Base-by-base conservation (phyloP, 2,113 vertebrate species). In the Todiramphus saurophagus region DNA sequence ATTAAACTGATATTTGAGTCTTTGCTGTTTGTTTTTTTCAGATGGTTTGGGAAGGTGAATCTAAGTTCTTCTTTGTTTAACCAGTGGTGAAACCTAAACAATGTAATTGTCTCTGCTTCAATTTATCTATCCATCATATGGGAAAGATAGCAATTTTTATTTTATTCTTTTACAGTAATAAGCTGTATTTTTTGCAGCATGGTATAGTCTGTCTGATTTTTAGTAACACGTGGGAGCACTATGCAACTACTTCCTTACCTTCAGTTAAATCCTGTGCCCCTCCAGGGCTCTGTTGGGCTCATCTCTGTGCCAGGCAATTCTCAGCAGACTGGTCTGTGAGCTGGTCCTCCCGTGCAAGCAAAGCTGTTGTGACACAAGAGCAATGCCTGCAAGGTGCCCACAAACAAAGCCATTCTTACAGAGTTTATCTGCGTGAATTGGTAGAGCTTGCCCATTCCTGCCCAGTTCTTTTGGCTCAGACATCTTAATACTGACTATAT, bases 401-500 rank as follows among this genome's bases (percentile, higher is more conserved):
- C 89, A 60, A 55, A 94, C 95, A 96, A 97, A 93, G 78, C 89
- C 76, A 27, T 79, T 84, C 91, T 95, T 91, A 91, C 90, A 0
- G 80, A 89, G 56, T 96, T 96, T 92, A 87, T 93, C 92, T 93
- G 76, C 83, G 35, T 87, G 87, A 96, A 86, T 93, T 90, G 78
- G 73, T 92, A 17, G 87, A 92, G 92, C 91, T 75, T 96, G 96
- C 93, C 95, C 72, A 55, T 93, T 93, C 93, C 78, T 96, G 87
- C 94, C 95, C 80, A 78, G 83, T 59, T 69, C 88, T 97, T 89
- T 89, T 97, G 95, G 96, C 95, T 96, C 86, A 92, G 94, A 94
- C 96, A 75, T 72, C 90, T 95, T 94, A 95, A 96, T 92, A 74
- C 95, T 97, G 76, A 89, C 69, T 94, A 95, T 94, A 93, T 96